Base-by-base conservation (phyloP, 2,797 vertebrate genomes). In the Anguilla pacifica region DNA sequence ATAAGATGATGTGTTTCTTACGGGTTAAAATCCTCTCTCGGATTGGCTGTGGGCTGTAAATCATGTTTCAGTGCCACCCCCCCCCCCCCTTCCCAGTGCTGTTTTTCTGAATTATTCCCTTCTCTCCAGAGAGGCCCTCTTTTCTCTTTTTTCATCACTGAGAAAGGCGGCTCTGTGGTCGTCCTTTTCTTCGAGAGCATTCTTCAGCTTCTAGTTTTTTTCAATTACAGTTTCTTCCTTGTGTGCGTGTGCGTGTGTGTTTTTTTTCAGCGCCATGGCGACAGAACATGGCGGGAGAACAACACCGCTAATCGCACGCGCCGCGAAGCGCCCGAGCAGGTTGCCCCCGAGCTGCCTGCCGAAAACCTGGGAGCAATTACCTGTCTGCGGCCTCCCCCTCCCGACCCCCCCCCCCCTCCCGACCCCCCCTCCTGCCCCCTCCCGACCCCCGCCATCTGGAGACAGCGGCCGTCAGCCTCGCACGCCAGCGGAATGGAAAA, bases 301-400 rank as follows among this genome's bases (percentile, higher is more conserved):
- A 81, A 49, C 39, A 49, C 6, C 9, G 39, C 43, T 25, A 25
- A 81, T 81, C 39, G 19, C 39, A 9, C n/a, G 77, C 22, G 3
- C 3, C 57, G 17, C 1, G 19, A 79, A 19, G 13, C 11, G 15
- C 77, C 22, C 39, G 28, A 22, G 49, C 22, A 81, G 77, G 77
- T 49, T 17, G 1, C 39, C 77, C 49, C 77, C 77, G 19, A 7
- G 22, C 77, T 49, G 39, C 43, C 17, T 22, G 6, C 77, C 64
- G 31, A 28, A 35, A 90, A 90, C 92, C 91, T 91, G 92, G 91
- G 89, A 89, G 87, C 88, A 93, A 94, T 94, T 94, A 94, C 90
- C 88, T 93, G 86, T 84, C 31, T 84, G 35, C 35, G 49, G 49
- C 49, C 9, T 1, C 1, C 35, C 35, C 35, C 35, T 35, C 35